A percentile compares a stretch with the other conserved stretches of the same genome.
These are phyloP conservation scores for Bos javanicus DNA, from an alignment of 2,113 vertebrate species.

Conservation along the genomic window DNA sequence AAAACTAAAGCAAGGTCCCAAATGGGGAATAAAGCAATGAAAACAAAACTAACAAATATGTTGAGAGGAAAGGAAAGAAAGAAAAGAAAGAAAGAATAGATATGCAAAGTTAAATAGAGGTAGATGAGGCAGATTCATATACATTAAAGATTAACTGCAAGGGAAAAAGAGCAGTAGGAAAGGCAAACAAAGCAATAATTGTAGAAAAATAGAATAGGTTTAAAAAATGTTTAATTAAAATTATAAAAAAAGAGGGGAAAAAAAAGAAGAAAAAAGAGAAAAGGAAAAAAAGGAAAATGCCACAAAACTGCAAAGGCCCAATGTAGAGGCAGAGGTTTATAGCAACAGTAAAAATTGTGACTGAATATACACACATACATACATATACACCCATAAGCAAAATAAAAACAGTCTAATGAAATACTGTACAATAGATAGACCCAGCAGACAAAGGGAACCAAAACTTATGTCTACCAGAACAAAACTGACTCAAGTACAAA, in stretches of 20 bases:
- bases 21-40: background rate
- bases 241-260: background rate
- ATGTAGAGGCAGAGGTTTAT: background rate
- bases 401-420: background rate
- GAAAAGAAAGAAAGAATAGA: background rate
- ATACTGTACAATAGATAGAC: background rate
- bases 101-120: background rate
- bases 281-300: background rate
- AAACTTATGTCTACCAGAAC: background rate
- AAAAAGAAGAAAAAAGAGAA: background rate
- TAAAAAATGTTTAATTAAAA: background rate
- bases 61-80: background rate
- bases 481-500: background rate
- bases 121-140: background rate
- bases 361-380: background rate
- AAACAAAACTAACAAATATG: background rate
- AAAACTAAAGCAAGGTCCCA: background rate
- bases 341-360: background rate
- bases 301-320: background rate
- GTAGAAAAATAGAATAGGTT: background rate
- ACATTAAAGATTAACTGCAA: background rate
- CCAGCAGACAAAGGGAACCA: background rate
- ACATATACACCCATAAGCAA: background rate
- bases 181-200: background rate
- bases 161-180: background rate